Evolutionary conservation across 2,113 vertebrate genomes (phyloP), one percentile per base, ranked within the genome.

Genomic region (Australoheros scitulus): DNA sequence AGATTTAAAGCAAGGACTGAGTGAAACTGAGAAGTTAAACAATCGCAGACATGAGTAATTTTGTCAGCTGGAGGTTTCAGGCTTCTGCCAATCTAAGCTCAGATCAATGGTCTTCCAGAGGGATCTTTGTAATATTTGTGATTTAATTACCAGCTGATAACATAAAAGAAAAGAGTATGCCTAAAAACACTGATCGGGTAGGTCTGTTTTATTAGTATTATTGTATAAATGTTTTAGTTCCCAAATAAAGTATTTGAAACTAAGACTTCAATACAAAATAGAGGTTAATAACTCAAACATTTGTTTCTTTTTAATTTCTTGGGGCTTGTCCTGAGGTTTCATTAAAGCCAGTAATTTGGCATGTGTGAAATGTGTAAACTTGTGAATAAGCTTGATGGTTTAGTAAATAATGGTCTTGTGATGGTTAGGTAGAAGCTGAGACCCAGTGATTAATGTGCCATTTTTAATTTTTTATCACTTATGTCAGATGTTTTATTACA

Each of bases 81-180:
- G 34, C 56, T 74, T 79, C 64, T 59, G 34, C 4, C 11, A 61
- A 55, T 22, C 17, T 6, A 78, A 36, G 58, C 29, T 26, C 11
- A 56, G 58, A 14, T 58, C 52, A 60, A 5, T 22, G 6, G 60
- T 22, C n/a, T 72, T 57, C 24, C 26, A 76, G 24, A 72, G 68
- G 41, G 15, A 60, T 20, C 47, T 82, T 72, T 88, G 50, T 72
- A 14, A 75, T 83, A 83, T 89, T 86, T 81, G 29, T 52, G 61
- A 77, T 81, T 89, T 88, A 85, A 92, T 89, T 79, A 78, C 26
- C 78, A 59, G 60, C 22, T 11, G 17, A 60, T 74, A 41, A 82
- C 32, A 65, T 55, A 11, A 58, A 65, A 15, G 61, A 50, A 78
- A 81, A 87, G 29, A 83, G 29, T 72, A 29, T 82, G 83, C 79